Base-by-base conservation (phyloP, 2,888 invertebrate genomes). In the Drosophila vallismaia region DNA sequence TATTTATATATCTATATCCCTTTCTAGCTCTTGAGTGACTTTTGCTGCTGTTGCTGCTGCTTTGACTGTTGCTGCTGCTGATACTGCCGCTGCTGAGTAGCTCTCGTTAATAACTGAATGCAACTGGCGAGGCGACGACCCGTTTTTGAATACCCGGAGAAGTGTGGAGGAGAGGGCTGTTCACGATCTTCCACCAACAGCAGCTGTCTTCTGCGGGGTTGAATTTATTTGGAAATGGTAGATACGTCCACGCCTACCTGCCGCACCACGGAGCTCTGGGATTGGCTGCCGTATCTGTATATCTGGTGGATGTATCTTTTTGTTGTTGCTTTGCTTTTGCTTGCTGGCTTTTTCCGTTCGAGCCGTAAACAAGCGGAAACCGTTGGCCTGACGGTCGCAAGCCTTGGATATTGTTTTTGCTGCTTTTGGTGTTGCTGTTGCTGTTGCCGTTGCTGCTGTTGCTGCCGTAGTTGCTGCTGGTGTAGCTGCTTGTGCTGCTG, bases 331-430 rank as follows among this genome's bases (percentile, higher is more conserved):
- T 49, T 33, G 45, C 12, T 10, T 12, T 46, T 29, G 54, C 5
- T 29, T 19, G 44, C 44, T 53, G 49, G 64, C 52, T 48, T 40
- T 49, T 53, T 55, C 55, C 54, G 63, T 54, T 79, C 36, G 48
- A 31, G 80, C 86, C 78, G 84, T 86, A 90, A 89, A 82, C 89
- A 85, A 80, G 88, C 85, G 90, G 89, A 89, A 89, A 88, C 91
- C 87, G 90, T 91, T 89, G 81, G 79, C 87, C 91, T 91, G 91
- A 88, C 84, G 91, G 86, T 90, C 88, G 89, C 86, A 89, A 88
- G 89, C 89, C 82, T 88, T 79, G 77, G 86, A 77, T 84, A 88
- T 86, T 88, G 88, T 88, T 77, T 85, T 76, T 73, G 85, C 73
- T 77, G 80, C 74, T 67, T 76, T 70, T 49, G 71, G 49, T 55